These are phyloP conservation scores for Agrochola lota DNA, from an alignment of 2,888 invertebrate species.

Conservation along the genomic window DNA sequence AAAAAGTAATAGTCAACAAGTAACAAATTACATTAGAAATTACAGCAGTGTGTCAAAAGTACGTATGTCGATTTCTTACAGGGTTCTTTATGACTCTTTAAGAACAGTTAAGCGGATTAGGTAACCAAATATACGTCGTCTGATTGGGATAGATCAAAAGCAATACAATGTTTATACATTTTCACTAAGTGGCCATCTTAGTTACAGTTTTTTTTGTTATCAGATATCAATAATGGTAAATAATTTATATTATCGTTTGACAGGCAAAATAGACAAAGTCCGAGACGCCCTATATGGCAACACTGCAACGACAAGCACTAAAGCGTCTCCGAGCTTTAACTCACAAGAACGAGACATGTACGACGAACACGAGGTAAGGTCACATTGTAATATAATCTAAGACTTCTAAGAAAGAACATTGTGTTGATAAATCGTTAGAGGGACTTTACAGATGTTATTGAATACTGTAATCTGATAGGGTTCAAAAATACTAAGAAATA, in stretches of 20 bases:
- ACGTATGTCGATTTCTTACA: too few relatives aligned
- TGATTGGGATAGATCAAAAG: neutral
- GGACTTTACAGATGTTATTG: neutral
- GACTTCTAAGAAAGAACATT: constrained; percentile 15
- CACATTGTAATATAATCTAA: neutral
- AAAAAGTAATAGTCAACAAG: too few relatives aligned
- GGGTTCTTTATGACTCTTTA: too few relatives aligned
- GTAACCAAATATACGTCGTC: neutral
- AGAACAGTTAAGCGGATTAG: too few relatives aligned
- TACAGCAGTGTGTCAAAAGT: neutral
- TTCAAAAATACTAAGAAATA: neutral
- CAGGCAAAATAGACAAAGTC: constrained; percentile 87
- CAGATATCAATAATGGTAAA: neutral
- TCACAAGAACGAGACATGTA: constrained; percentile 86
- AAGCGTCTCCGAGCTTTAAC: constrained; percentile 83
- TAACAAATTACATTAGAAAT: neutral
- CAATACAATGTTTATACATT: neutral
- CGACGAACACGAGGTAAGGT: constrained; percentile 86
- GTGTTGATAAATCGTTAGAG: constrained; percentile 61
- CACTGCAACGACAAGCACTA: constrained; percentile 81
- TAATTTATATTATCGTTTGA: neutral
- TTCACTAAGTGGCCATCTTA: neutral
- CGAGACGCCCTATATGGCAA: constrained; percentile 84
- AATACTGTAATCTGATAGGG: neutral
- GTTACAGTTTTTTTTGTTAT: neutral